Conservation (phyloP, 2,888 invertebrate genomes). For the Nymphalis urticae region DNA sequence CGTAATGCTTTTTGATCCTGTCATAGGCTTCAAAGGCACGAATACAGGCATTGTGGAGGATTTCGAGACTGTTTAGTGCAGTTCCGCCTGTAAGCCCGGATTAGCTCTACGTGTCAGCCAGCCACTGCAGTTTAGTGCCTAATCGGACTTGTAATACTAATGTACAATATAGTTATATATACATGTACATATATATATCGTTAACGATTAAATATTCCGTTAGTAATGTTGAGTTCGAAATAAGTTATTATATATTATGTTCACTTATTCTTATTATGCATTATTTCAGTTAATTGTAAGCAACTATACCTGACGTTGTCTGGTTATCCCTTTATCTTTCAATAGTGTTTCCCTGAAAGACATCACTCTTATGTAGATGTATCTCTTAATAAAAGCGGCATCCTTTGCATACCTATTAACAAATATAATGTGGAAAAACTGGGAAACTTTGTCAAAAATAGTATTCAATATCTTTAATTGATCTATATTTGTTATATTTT, state of each 20-base stretch:
- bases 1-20: slow-evolving; percentile 70
- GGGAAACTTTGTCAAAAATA: too few species aligned
- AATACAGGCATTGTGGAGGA: slow-evolving; percentile 63
- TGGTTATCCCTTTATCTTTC: too few species aligned
- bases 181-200: slow-evolving; percentile 32
- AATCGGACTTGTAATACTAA: slow-evolving; percentile 60
- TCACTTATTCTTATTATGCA: too few species aligned
- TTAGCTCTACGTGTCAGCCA: slow-evolving; percentile 67
- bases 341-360: too few species aligned
- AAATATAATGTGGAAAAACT: too few species aligned
- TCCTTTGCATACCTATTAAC: too few species aligned
- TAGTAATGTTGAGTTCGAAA: slow-evolving; percentile 5
- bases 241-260: not conserved
- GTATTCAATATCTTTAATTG: too few species aligned
- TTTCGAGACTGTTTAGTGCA: slow-evolving; percentile 64
- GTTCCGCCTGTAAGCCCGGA: slow-evolving; percentile 67
- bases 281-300: too few species aligned
- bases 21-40: slow-evolving; percentile 77
- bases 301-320: too few species aligned
- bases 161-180: slow-evolving; percentile 50
- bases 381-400: too few species aligned
- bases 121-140: slow-evolving; percentile 61
- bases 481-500: too few species aligned
- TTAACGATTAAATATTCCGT: slow-evolving; percentile 23
- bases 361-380: too few species aligned